Percentiles rank a stretch among this genome's conserved stretches.
Evolutionary conservation across 2,888 invertebrate genomes (phyloP).

Genomic region (Nezara viridula): DNA sequence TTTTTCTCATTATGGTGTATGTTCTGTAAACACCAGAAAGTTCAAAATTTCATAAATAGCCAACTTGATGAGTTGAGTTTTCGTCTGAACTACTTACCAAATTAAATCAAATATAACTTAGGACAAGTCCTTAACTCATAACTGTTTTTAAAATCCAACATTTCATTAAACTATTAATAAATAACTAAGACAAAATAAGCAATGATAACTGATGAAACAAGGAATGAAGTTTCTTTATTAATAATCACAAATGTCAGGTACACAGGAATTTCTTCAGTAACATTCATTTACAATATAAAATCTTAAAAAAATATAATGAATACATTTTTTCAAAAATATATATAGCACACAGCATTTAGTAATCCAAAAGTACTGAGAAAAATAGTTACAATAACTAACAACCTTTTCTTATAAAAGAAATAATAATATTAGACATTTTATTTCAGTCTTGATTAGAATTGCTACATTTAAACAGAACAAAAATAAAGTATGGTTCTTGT

Average conservation of each 20-base stretch:
- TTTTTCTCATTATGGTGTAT: no score
- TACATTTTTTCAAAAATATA: constrained; percentile 20
- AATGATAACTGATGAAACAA: neutral
- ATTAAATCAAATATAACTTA: no score
- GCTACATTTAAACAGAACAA: neutral
- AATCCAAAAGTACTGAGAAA: neutral
- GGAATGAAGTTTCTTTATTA: constrained; percentile 8
- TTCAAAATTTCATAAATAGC: no score
- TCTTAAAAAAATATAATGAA: constrained; percentile 14
- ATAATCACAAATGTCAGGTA: constrained; percentile 27
- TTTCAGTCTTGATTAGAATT: constrained; percentile 28
- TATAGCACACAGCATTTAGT: neutral
- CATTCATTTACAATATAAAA: constrained; percentile 9
- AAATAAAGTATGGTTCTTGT: neutral
- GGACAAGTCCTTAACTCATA: no score
- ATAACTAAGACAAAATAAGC: neutral
- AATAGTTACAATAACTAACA: neutral
- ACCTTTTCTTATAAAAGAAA: neutral
- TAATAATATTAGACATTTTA: neutral
- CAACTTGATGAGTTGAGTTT: no score
- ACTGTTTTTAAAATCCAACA: no score
- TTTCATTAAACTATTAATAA: neutral
- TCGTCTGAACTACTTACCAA: no score
- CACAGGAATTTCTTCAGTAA: constrained; percentile 20
- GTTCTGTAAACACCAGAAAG: no score